Evolutionary conservation across 2,113 vertebrate species (phyloP).

Genomic region (Murina feae): DNA sequence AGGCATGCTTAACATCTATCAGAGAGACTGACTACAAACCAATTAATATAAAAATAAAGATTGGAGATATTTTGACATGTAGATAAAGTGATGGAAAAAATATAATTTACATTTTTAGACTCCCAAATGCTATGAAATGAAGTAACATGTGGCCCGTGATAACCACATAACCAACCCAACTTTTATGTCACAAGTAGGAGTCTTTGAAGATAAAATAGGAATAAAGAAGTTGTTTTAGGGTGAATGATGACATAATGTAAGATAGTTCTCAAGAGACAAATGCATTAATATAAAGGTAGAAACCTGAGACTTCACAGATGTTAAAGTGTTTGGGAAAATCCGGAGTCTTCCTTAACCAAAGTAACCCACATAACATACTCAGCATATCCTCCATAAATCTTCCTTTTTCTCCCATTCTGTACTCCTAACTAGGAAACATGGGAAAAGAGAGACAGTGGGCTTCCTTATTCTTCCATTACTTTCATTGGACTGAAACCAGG

Average conservation of each 20-base stretch:
- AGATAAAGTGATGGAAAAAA: slow-evolving; percentile 5
- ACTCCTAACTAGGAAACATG: not conserved
- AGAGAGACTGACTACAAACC: not conserved
- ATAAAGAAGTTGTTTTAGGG: not conserved
- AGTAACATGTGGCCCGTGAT: not conserved
- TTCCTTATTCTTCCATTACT: not conserved
- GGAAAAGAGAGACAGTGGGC: not conserved
- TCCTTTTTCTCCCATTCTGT: not conserved
- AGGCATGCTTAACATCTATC: not conserved
- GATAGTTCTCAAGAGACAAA: not conserved
- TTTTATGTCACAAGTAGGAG: not conserved
- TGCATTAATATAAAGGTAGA: not conserved
- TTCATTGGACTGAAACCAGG: not conserved
- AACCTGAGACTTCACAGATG: slow-evolving; percentile 31
- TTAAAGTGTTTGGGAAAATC: not conserved
- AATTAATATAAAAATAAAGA: not conserved
- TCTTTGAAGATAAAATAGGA: not conserved
- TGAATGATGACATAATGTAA: not conserved
- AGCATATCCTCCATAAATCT: not conserved
- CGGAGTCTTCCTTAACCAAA: not conserved
- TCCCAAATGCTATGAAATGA: not conserved
- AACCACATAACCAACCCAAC: not conserved
- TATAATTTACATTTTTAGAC: not conserved
- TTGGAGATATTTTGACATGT: not conserved
- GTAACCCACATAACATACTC: not conserved